Percentiles rank a stretch among this genome's conserved stretches.
phyloP scores from a whole-genome alignment of 1,140 invertebrate genomes.

The Heliconius nattereri region DNA sequence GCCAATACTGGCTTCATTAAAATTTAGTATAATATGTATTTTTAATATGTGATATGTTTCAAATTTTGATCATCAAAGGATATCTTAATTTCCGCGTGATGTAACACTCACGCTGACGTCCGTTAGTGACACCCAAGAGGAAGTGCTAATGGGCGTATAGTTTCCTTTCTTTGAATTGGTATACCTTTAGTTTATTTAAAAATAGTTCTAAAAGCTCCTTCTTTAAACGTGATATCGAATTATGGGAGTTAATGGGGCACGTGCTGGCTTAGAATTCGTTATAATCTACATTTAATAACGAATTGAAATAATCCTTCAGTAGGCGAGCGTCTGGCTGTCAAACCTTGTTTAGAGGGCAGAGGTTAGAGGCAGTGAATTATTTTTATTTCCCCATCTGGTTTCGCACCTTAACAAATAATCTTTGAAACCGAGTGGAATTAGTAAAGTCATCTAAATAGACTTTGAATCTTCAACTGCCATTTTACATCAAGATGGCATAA shows the following conservation, averaged over 20 bases:
- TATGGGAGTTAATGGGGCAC: not conserved
- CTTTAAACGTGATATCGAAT: conserved; percentile 4
- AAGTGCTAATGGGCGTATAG: conserved; percentile 57
- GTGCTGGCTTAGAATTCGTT: not conserved
- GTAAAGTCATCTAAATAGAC: no score
- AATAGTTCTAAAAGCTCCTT: conserved; percentile 24
- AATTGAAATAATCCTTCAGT: not conserved
- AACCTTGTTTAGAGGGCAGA: no score
- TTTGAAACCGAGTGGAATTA: no score
- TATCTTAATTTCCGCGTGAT: conserved; percentile 44
- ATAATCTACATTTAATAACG: not conserved
- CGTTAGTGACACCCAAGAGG: conserved; percentile 44
- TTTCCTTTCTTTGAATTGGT: conserved; percentile 56
- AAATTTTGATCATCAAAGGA: conserved; percentile 44
- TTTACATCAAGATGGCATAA: no score
- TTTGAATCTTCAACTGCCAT: no score
- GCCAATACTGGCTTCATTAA: no score
- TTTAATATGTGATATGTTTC: not conserved
- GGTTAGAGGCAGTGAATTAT: no score
- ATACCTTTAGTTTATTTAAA: conserved; percentile 34
- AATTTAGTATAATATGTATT: not conserved
- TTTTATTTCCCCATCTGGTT: no score
- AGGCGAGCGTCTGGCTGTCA: not conserved
- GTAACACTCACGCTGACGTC: conserved; percentile 43
- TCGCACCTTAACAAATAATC: no score